Evolutionary conservation across 2,888 invertebrate species (phyloP).

Genomic region (Nyleta sp.): DNA sequence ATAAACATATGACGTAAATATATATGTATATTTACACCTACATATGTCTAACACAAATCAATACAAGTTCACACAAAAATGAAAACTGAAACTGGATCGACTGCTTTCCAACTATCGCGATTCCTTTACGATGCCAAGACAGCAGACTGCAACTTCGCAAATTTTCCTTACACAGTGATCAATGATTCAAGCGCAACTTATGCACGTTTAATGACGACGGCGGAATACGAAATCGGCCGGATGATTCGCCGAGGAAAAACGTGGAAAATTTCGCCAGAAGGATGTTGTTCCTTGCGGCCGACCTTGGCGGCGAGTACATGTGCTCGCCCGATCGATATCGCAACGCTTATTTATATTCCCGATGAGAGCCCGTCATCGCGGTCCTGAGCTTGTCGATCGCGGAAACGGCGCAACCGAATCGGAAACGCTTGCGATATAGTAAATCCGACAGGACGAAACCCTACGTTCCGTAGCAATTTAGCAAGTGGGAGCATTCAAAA

Average conservation of each 20-base stretch:
- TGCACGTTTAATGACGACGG: constrained; percentile 10
- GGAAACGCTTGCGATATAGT: no score
- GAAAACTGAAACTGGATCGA: no score
- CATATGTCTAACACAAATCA: no score
- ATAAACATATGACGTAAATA: no score
- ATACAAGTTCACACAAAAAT: no score
- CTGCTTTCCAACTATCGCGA: not conserved
- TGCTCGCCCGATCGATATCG: constrained; percentile 27
- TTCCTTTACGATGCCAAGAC: not conserved
- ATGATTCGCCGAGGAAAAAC: not conserved
- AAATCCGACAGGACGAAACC: no score
- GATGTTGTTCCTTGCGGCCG: constrained; percentile 25
- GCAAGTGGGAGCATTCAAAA: no score
- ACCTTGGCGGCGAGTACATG: constrained; percentile 25
- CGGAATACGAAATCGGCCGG: constrained; percentile 10
- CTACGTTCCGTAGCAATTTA: no score
- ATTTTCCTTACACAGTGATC: constrained; percentile 28
- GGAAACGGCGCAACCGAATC: no score
- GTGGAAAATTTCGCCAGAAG: constrained; percentile 22
- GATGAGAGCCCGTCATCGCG: not conserved
- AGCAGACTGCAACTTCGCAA: not conserved
- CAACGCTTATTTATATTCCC: constrained; percentile 32
- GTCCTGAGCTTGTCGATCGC: no score
- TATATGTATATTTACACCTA: no score
- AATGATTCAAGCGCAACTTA: constrained; percentile 28